phyloP scores from a whole-genome alignment of 2,113 vertebrate genomes.

The Nothocercus nigrocapillus region DNA sequence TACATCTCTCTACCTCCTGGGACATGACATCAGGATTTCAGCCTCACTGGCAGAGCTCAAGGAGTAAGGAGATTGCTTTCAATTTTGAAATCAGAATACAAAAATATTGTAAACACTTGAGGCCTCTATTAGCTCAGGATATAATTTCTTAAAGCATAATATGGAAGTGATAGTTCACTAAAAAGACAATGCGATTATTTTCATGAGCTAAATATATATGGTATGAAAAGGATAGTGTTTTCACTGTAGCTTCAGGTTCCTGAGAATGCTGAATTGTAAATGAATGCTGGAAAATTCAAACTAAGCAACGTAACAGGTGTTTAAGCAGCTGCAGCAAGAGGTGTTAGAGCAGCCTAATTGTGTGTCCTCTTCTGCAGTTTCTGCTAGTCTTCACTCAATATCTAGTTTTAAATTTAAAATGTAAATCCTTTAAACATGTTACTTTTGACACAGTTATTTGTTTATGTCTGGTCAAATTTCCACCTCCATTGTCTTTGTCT shows the following conservation, averaged over 20 bases:
- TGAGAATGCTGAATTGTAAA: constrained; percentile 67
- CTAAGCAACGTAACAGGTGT: constrained; percentile 77
- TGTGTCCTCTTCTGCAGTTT: constrained; percentile 46
- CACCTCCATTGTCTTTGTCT: neutral
- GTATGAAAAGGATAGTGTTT: constrained; percentile 78
- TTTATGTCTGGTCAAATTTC: constrained; percentile 45
- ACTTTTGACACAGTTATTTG: constrained; percentile 52
- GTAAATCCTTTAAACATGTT: constrained; percentile 44
- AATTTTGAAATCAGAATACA: constrained; percentile 73
- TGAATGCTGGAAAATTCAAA: constrained; percentile 72
- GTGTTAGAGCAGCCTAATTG: constrained; percentile 47
- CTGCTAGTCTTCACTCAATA: constrained; percentile 36
- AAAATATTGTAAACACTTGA: constrained; percentile 71
- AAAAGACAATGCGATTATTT: constrained; percentile 80
- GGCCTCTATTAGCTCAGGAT: constrained; percentile 69
- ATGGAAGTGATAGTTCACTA: constrained; percentile 79
- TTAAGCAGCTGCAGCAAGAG: constrained; percentile 71
- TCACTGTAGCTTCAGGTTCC: constrained; percentile 73
- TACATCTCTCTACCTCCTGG: constrained; percentile 97
- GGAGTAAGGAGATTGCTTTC: constrained; percentile 92
- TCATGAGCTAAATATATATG: constrained; percentile 75
- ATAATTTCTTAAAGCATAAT: constrained; percentile 75
- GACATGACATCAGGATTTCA: constrained; percentile 96
- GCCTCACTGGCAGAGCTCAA: constrained; percentile 97
- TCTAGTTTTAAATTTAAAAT: constrained; percentile 24